Evolutionary conservation across 2,888 invertebrate genomes (phyloP).

Genomic region (Ennomos fuscantarius): DNA sequence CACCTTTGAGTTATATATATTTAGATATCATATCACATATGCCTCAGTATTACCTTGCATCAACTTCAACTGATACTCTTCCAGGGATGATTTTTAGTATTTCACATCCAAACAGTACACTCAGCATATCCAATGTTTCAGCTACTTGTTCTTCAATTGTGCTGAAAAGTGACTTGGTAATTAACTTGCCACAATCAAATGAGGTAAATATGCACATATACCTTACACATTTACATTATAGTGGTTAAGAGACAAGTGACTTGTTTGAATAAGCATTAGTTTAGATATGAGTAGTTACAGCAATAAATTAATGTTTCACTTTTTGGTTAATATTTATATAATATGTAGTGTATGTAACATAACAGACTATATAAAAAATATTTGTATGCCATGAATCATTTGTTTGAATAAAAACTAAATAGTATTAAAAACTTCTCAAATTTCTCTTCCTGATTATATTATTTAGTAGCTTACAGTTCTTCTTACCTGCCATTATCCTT

Average conservation of each 20-base stretch:
- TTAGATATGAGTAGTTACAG: too few species aligned
- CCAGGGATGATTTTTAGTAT: conserved; percentile 99
- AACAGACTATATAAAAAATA: too few species aligned
- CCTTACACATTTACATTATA: too few species aligned
- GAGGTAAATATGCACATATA: too few species aligned
- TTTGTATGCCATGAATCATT: too few species aligned
- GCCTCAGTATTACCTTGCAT: conserved; percentile 88
- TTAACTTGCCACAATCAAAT: neutral
- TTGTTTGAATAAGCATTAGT: too few species aligned
- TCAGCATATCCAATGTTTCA: conserved; percentile 96
- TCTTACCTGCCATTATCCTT: conserved; percentile 74
- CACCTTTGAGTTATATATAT: too few species aligned
- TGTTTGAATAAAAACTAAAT: too few species aligned
- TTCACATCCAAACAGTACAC: conserved; percentile 98
- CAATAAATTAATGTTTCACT: too few species aligned
- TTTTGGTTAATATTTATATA: neutral
- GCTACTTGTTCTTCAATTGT: conserved; percentile 90
- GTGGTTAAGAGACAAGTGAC: too few species aligned
- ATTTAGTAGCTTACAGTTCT: neutral
- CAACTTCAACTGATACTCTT: conserved; percentile 98
- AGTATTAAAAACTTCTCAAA: too few species aligned
- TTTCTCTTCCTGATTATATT: neutral
- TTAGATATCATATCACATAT: too few species aligned
- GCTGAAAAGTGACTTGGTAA: conserved; percentile 66
- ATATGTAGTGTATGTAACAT: neutral